Conservation (phyloP, 2,888 invertebrate species). For the Aphrophora alni region DNA sequence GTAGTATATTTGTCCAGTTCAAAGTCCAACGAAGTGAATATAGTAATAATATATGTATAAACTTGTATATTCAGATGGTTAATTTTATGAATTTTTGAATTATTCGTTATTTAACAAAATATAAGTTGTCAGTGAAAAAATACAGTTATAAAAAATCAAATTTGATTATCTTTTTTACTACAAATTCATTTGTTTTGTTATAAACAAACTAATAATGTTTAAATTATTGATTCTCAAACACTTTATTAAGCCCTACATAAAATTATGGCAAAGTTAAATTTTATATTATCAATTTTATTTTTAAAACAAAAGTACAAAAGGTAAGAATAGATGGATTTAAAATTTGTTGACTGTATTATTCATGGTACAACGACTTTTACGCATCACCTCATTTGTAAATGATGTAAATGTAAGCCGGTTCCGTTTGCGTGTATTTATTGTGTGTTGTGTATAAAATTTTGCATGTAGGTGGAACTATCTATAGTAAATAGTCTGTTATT, state of each 20-base stretch:
- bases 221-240: neutral
- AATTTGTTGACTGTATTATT: constrained; percentile 4
- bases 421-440: constrained; percentile 7
- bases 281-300: neutral
- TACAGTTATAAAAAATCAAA: neutral
- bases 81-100: neutral
- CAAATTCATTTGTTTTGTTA: neutral
- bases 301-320: neutral
- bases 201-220: too few species aligned
- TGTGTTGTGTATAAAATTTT: constrained; percentile 30
- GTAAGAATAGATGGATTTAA: neutral
- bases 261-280: neutral
- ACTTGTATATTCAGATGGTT: neutral
- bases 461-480: constrained; percentile 34
- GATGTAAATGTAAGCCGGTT: neutral
- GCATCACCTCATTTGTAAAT: neutral
- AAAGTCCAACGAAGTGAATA: neutral
- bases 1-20: neutral
- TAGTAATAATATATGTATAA: neutral
- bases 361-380: neutral
- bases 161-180: neutral
- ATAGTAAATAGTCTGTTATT: constrained; percentile 35
- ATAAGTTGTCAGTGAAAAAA: neutral
- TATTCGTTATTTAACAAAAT: neutral
- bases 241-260: neutral